Percentiles rank a stretch among this genome's conserved stretches.
These are phyloP conservation scores for Pseudorectes ferrugineus DNA, from an alignment of 2,113 vertebrate species.

Conservation along the genomic window DNA sequence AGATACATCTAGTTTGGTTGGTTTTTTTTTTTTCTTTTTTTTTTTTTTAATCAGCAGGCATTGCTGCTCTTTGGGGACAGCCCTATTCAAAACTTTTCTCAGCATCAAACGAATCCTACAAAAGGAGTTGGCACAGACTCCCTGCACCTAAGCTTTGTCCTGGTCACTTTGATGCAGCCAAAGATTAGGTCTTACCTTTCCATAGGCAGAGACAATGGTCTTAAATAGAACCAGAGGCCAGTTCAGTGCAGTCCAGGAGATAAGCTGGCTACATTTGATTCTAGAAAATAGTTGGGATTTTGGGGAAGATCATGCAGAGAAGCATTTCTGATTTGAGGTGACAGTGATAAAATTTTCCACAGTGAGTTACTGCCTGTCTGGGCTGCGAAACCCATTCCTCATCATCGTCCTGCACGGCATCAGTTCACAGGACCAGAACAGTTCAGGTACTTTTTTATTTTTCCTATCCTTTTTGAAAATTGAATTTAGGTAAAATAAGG, in stretches of 20 bases:
- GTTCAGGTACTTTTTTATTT: not conserved
- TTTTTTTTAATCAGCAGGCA: not conserved
- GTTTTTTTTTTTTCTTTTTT: too few relatives aligned
- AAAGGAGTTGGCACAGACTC: not conserved
- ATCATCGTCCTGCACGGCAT: not conserved
- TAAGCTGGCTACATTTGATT: not conserved
- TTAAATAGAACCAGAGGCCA: not conserved
- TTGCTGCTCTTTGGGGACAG: not conserved
- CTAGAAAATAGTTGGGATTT: not conserved
- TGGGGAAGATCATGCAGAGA: not conserved
- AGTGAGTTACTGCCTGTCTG: not conserved
- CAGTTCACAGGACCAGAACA: not conserved
- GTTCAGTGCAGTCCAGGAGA: not conserved
- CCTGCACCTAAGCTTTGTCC: not conserved
- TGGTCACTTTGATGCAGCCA: not conserved
- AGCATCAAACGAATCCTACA: not conserved
- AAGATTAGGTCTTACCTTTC: not conserved
- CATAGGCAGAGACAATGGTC: not conserved
- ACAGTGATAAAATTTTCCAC: not conserved
- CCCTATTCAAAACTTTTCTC: not conserved
- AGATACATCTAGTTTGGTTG: not conserved
- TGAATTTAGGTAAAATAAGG: not conserved
- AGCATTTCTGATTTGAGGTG: not conserved
- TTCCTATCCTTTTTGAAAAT: not conserved
- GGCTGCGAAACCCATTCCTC: not conserved